Conservation (phyloP, 1,140 invertebrate species). For the Ephestia elutella region DNA sequence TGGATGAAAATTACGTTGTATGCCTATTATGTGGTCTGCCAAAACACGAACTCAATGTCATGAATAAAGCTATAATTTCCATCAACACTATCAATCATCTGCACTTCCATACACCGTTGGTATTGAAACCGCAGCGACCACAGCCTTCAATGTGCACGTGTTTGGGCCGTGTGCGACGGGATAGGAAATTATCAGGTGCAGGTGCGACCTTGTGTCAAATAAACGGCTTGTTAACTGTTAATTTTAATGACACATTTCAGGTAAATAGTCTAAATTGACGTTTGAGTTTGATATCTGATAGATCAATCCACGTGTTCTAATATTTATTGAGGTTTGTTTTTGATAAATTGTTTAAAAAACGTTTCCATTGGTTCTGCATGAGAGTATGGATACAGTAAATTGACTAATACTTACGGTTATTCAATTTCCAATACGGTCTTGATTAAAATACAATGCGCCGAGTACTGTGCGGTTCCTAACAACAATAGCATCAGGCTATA, state of each 20-base stretch:
- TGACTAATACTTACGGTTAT: background rate
- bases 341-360: no score
- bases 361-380: no score
- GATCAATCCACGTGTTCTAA: no score
- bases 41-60: background rate
- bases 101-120: background rate
- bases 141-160: slow-evolving; percentile 27
- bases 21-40: no score
- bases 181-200: slow-evolving; percentile 3
- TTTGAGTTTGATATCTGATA: no score
- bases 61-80: background rate
- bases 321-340: no score
- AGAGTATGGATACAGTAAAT: no score
- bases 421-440: slow-evolving; percentile 15
- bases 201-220: background rate
- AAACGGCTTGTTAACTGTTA: background rate
- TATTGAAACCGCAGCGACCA: slow-evolving; percentile 19
- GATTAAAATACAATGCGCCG: slow-evolving; percentile 26
- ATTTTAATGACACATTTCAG: background rate
- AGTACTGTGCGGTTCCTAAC: background rate
- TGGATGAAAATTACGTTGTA: no score
- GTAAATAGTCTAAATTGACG: no score
- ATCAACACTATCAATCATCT: background rate
- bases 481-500: slow-evolving; percentile 43
- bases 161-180: slow-evolving; percentile 10